Conservation (phyloP, 1,140 invertebrate genomes). For the Eumaeus atala region DNA sequence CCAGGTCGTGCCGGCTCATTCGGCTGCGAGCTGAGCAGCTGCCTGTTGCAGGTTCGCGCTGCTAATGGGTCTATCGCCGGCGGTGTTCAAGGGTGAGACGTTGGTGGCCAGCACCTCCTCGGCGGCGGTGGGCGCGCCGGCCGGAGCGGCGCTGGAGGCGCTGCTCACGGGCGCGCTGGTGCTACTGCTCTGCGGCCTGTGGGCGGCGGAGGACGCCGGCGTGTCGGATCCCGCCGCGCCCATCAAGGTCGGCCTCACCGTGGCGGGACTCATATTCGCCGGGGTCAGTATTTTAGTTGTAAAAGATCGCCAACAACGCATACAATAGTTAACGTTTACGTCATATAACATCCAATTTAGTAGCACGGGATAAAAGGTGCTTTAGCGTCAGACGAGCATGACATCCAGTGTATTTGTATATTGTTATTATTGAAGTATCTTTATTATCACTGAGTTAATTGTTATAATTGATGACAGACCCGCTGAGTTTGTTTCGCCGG, state of each 20-base stretch:
- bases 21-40: too few relatives aligned
- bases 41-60: too few relatives aligned
- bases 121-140: constrained; percentile 21
- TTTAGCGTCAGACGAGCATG: too few relatives aligned
- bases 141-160: constrained; percentile 38
- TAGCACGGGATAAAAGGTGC: too few relatives aligned
- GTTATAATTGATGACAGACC: too few relatives aligned
- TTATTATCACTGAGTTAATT: too few relatives aligned
- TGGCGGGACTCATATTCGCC: constrained; percentile 51
- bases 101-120: constrained; percentile 28
- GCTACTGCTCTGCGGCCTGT: constrained; percentile 38
- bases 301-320: neutral
- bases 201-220: constrained; percentile 36
- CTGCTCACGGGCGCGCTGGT: constrained; percentile 40
- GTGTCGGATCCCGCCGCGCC: constrained; percentile 40
- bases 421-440: too few relatives aligned
- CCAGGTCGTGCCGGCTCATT: too few relatives aligned
- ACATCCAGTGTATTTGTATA: too few relatives aligned
- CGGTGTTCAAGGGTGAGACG: constrained; percentile 5
- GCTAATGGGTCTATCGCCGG: constrained; percentile 32
- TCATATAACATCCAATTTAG: too few relatives aligned
- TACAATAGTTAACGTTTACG: too few relatives aligned
- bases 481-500: too few relatives aligned
- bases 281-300: constrained; percentile 32
- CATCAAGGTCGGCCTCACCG: constrained; percentile 48